Evolutionary conservation across 2,888 invertebrate genomes (phyloP).

Genomic region (Acanthosepion pharaonis): DNA sequence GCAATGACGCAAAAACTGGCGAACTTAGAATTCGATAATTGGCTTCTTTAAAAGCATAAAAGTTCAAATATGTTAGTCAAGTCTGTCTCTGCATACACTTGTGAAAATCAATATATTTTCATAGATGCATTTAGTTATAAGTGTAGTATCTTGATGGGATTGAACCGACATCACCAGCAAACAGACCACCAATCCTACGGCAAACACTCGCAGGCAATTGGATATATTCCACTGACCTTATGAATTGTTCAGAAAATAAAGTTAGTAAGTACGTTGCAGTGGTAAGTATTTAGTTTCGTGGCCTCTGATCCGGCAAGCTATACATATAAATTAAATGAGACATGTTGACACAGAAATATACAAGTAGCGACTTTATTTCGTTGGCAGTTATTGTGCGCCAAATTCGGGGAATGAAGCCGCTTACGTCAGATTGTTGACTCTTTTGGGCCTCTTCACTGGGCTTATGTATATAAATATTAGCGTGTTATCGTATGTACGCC

Average conservation of each 20-base stretch:
- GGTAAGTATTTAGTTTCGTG: constrained; percentile 11
- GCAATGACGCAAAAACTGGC: no score
- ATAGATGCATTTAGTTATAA: no score
- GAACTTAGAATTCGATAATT: no score
- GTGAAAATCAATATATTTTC: no score
- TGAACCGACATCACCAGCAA: no score
- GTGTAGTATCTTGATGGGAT: no score
- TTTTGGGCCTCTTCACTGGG: not conserved
- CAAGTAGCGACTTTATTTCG: not conserved
- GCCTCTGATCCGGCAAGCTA: constrained; percentile 5
- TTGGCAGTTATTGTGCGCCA: not conserved
- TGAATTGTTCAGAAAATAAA: not conserved
- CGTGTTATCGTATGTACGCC: not conserved
- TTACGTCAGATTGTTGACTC: not conserved
- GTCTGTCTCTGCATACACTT: no score
- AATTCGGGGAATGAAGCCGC: not conserved
- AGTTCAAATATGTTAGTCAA: no score
- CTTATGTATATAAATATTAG: not conserved
- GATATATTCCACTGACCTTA: not conserved
- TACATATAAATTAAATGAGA: constrained; percentile 9
- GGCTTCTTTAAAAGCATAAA: no score
- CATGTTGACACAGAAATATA: not conserved
- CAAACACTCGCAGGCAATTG: not conserved
- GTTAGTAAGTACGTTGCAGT: constrained; percentile 33
- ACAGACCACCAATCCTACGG: no score